Evolutionary conservation across 2,113 vertebrate genomes (phyloP).

Genomic region (Daboia siamensis): DNA sequence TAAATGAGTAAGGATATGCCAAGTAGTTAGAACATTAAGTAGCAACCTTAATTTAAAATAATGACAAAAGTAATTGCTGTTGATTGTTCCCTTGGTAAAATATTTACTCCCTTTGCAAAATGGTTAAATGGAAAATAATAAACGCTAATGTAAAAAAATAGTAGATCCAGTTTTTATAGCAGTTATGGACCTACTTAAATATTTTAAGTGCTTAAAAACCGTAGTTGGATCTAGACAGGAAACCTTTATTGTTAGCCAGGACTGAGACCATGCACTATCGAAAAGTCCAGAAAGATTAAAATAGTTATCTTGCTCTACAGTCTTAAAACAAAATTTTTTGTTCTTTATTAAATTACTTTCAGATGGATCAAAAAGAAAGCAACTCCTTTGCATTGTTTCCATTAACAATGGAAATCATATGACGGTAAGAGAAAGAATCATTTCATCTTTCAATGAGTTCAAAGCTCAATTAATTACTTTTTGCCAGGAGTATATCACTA

Average conservation of each 20-base stretch:
- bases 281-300: not conserved
- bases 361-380: not conserved
- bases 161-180: not conserved
- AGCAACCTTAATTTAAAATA: not conserved
- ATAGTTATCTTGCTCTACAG: not conserved
- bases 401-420: constrained; percentile 42
- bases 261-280: not conserved
- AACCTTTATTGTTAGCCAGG: constrained; percentile 26
- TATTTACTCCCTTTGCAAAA: constrained; percentile 1
- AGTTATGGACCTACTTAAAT: not conserved
- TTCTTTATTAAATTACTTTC: constrained; percentile 14
- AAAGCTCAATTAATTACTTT: constrained; percentile 5
- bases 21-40: not conserved
- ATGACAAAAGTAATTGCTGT: not conserved
- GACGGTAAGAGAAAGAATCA: constrained; percentile 32
- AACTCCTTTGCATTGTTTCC: constrained; percentile 39
- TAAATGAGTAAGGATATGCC: not conserved
- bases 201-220: constrained; percentile 21
- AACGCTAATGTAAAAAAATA: not conserved
- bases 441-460: constrained; percentile 34
- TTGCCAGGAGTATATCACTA: not conserved
- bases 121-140: not conserved
- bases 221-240: constrained; percentile 20
- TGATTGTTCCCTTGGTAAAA: not conserved
- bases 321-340: constrained; percentile 8